These are phyloP conservation scores for Ptilonorhynchus violaceus DNA, from an alignment of 2,113 vertebrate species.

Conservation along the genomic window DNA sequence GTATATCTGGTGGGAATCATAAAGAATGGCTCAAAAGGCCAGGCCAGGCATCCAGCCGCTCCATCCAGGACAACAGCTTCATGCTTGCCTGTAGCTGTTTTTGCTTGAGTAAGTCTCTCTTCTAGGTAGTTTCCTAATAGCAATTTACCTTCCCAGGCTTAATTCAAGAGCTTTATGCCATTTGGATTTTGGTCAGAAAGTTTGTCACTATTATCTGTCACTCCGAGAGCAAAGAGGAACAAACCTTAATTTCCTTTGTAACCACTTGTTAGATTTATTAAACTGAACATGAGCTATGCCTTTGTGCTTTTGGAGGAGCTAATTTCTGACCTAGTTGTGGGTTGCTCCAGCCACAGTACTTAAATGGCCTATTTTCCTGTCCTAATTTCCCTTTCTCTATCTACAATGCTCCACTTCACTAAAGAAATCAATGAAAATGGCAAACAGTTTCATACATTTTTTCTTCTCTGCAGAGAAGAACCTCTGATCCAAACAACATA, in stretches of 20 bases:
- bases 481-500: rapidly evolving
- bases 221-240: neutral
- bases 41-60: neutral
- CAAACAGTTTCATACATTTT: neutral
- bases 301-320: neutral
- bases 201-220: neutral
- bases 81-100: neutral
- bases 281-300: neutral
- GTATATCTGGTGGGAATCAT: neutral
- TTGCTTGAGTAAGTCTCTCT: neutral
- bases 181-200: neutral
- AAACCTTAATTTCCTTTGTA: neutral
- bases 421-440: neutral
- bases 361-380: neutral
- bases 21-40: neutral
- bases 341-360: neutral
- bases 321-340: conserved; percentile 12
- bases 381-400: neutral
- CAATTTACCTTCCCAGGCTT: neutral
- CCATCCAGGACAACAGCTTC: neutral
- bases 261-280: neutral
- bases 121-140: neutral
- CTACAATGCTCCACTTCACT: neutral
- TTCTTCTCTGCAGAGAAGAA: neutral
- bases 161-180: neutral